A percentile compares a stretch with the other conserved stretches of the same genome.
phyloP scores from a whole-genome alignment of 2,888 invertebrate genomes.

The Balanococcus diminutus region DNA sequence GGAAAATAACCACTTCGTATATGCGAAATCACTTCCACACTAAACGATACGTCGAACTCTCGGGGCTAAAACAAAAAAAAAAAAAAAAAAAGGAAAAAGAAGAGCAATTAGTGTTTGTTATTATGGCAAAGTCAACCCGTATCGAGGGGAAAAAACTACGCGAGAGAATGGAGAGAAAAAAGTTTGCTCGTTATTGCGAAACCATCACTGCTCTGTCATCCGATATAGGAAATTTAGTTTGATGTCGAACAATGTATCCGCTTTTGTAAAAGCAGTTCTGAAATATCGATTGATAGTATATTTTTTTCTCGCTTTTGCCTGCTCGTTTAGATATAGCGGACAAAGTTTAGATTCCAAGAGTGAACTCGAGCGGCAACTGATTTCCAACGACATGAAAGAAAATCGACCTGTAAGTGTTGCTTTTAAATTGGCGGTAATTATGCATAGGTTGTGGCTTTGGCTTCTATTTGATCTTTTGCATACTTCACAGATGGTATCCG shows the following conservation, averaged over 20 bases:
- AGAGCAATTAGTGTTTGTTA: slow-evolving; percentile 16
- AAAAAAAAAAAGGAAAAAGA: no score
- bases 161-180: background rate
- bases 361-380: slow-evolving; percentile 4
- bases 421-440: slow-evolving; percentile 1
- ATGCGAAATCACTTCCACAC: background rate
- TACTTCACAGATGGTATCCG: background rate
- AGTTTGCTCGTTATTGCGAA: slow-evolving; percentile 41
- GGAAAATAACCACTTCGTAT: background rate
- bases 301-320: background rate
- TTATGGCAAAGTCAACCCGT: slow-evolving; percentile 15
- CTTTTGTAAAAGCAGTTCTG: background rate
- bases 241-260: slow-evolving; percentile 35
- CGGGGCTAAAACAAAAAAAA: background rate
- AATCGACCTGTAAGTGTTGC: slow-evolving; percentile 19
- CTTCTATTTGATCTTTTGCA: background rate
- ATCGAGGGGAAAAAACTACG: background rate
- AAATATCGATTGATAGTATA: slow-evolving; percentile 17
- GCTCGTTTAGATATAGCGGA: slow-evolving; percentile 14
- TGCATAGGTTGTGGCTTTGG: background rate
- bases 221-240: slow-evolving; percentile 37
- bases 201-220: slow-evolving; percentile 29
- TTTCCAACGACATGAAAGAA: slow-evolving; percentile 36
- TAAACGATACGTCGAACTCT: background rate
- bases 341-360: slow-evolving; percentile 7